A percentile compares a stretch with the other conserved stretches of the same genome.
These are phyloP conservation scores for Nemapogon koenigi DNA, from an alignment of 2,888 invertebrate genomes.

Conservation along the genomic window DNA sequence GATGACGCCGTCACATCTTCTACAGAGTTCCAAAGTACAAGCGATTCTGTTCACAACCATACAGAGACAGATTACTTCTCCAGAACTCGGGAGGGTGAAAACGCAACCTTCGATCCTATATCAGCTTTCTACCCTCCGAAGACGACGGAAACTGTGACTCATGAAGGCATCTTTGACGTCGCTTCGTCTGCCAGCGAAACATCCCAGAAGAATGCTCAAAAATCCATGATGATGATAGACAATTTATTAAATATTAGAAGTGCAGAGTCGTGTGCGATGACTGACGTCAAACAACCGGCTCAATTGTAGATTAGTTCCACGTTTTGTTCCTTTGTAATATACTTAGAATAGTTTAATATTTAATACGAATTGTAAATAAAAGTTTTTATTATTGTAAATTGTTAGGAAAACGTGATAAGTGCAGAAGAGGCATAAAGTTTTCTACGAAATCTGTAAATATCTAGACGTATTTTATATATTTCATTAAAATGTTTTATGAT, in stretches of 20 bases:
- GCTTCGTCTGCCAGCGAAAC: conserved; percentile 28
- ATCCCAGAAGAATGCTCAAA: conserved; percentile 40
- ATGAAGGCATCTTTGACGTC: conserved; percentile 27
- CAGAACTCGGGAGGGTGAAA: conserved; percentile 42
- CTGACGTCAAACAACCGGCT: conserved; percentile 37
- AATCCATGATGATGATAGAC: conserved; percentile 52
- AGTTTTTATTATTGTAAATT: conserved; percentile 59
- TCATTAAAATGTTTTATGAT: conserved; percentile 10
- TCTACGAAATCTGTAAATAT: conserved; percentile 23
- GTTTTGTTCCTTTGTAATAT: conserved; percentile 61
- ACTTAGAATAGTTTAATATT: conserved; percentile 47
- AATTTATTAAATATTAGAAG: conserved; percentile 42
- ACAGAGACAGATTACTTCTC: conserved; percentile 40
- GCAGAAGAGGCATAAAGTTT: conserved; percentile 36
- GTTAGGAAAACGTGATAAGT: conserved; percentile 31
- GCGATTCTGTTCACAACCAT: conserved; percentile 20
- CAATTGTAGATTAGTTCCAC: conserved; percentile 42
- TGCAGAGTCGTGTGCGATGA: conserved; percentile 39
- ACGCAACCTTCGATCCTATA: conserved; percentile 43
- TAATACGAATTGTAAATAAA: conserved; percentile 52
- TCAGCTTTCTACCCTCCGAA: conserved; percentile 56
- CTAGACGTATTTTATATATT: background rate
- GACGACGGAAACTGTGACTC: conserved; percentile 25
- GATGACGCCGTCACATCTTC: conserved; percentile 56
- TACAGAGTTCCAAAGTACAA: conserved; percentile 43